Conservation (phyloP, 2,888 invertebrate species). For the Diogma glabrata region DNA sequence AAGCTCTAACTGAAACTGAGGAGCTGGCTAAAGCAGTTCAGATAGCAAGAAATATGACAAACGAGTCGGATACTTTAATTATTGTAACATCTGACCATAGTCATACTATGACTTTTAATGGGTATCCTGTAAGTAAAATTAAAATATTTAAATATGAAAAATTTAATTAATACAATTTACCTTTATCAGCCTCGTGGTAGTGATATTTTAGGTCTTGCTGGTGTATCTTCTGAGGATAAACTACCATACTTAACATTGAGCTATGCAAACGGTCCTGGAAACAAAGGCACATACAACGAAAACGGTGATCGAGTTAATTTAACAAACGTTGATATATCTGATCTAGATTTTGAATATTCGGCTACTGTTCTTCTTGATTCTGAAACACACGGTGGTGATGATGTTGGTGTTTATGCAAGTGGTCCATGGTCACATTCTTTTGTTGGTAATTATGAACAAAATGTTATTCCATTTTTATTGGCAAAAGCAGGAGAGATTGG, state of each 20-base stretch:
- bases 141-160: no score
- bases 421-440: conserved; percentile 71
- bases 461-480: conserved; percentile 60
- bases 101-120: conserved; percentile 62
- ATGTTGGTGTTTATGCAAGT: conserved; percentile 62
- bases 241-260: conserved; percentile 55
- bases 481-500: conserved; percentile 63
- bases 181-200: conserved; percentile 40
- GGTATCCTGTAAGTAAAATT: conserved; percentile 55
- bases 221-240: conserved; percentile 43
- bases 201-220: conserved; percentile 41
- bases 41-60: conserved; percentile 48
- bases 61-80: conserved; percentile 58
- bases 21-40: conserved; percentile 61
- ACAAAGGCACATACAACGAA: conserved; percentile 26
- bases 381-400: conserved; percentile 67
- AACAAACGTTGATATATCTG: conserved; percentile 19
- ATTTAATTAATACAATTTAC: no score
- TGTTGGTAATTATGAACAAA: conserved; percentile 64
- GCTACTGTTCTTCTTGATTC: conserved; percentile 46
- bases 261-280: conserved; percentile 65
- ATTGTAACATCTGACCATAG: conserved; percentile 73
- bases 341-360: conserved; percentile 38
- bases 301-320: conserved; percentile 23
- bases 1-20: conserved; percentile 65